Base-by-base conservation (phyloP, 92 coral and sea anemone species). In the Phenganax stokvisi region DNA sequence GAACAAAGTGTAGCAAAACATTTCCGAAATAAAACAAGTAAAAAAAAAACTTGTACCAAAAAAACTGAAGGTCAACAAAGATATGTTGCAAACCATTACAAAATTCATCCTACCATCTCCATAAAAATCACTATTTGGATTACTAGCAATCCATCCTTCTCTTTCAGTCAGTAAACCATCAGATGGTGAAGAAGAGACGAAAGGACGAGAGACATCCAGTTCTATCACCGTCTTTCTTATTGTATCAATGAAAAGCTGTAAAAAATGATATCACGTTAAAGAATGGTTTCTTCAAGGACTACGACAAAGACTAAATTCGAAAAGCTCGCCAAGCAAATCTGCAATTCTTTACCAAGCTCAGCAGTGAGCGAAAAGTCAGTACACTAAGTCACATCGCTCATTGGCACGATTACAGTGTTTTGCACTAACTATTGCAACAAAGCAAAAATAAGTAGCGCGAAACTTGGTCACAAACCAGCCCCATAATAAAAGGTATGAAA, bases 181-280 rank as follows among this genome's bases (percentile, higher is more conserved):
- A 0, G 98, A 94, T 29, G 98, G 98, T 15, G 98, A 94, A 6
- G 98, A 94, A 12, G 91, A 87, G 31, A 94, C 87, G 37, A 91
- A 92, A 9, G 97, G 98, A 6, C 92, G 92, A 44, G 89, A 84
- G 10, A 67, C 62, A 69, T 92, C 97, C 69, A 87, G 91, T 60
- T 83, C 77, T 67, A 87, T 84, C 58, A 88, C 86, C 15, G 93
- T 90, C 54, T 87, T 78, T 82, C 85, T 80, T 9, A 94, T 88
- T 9, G 94, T 94, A 30, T 91, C 90, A 13, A 92, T 87, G 58
- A 90, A 94, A 58, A 94, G 88, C 98, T 94, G 61, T 31, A 47
- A 79, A 13, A 17, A 10, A 79, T 12, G 47, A 25, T 44, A 20
- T 15, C 57, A 12, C 75, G 10, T 12, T 76, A 57, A 31, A 6